Evolutionary conservation across 2,888 invertebrate genomes (phyloP).

Genomic region (Girardia tigrina): DNA sequence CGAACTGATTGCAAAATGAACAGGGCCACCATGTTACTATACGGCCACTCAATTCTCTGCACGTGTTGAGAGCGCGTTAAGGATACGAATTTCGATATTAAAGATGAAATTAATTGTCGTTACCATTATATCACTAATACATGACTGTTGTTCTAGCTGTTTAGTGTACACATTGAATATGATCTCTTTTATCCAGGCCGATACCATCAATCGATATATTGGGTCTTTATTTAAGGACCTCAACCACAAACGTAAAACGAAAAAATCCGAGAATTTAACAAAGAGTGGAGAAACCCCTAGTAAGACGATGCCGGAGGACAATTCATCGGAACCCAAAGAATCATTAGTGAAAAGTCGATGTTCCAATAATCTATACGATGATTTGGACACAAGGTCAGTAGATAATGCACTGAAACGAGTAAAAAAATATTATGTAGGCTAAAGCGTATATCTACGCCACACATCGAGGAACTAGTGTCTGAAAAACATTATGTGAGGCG

Average conservation of each 20-base stretch:
- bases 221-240: neutral
- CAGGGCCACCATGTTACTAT: too few species aligned
- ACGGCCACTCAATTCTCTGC: too few species aligned
- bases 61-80: too few species aligned
- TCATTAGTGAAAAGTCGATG: neutral
- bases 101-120: too few species aligned
- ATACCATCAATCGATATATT: conserved; percentile 13
- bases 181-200: too few species aligned
- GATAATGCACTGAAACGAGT: too few species aligned
- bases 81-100: too few species aligned
- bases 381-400: neutral
- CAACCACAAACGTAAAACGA: neutral
- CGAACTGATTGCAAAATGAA: too few species aligned
- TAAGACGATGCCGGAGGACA: neutral
- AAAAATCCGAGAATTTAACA: neutral
- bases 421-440: too few species aligned
- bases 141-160: too few species aligned
- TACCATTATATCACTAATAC: too few species aligned
- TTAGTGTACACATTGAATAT: too few species aligned
- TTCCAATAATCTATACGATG: neutral
- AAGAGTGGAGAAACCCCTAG: neutral
- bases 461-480: neutral
- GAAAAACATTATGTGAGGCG: conserved; percentile 14
- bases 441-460: neutral
- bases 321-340: neutral